Percentiles rank a stretch among this genome's conserved stretches.
Conservation (phyloP, 2,888 invertebrate genomes). For the Timema cristinae region DNA sequence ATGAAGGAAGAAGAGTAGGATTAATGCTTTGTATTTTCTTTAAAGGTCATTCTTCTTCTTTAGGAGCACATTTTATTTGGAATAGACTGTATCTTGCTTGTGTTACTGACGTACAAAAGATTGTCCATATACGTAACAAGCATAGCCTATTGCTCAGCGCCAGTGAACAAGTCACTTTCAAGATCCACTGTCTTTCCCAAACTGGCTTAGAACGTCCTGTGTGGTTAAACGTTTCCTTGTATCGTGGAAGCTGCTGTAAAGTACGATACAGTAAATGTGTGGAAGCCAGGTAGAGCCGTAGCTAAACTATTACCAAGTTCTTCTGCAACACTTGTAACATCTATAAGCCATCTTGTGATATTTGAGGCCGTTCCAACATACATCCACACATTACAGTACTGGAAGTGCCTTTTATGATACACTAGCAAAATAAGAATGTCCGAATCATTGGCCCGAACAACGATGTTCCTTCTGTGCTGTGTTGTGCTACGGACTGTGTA, state of each 20-base stretch:
- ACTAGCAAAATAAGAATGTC: slow-evolving; percentile 3
- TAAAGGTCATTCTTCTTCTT: not conserved
- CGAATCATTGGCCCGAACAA: not conserved
- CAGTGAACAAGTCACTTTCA: not conserved
- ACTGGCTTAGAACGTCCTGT: not conserved
- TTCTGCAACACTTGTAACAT: not conserved
- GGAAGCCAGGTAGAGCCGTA: slow-evolving; percentile 12
- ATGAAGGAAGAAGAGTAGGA: slow-evolving; percentile 5
- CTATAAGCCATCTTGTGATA: not conserved
- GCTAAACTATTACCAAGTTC: slow-evolving; percentile 3
- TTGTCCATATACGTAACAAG: not conserved
- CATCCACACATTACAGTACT: slow-evolving; percentile 6
- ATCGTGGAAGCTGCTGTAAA: not conserved
- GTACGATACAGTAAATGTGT: slow-evolving; percentile 7
- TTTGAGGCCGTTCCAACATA: not conserved
- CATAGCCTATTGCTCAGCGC: not conserved
- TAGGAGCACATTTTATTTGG: slow-evolving; percentile 7
- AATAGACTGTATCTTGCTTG: not conserved
- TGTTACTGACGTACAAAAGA: not conserved
- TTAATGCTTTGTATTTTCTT: not conserved
- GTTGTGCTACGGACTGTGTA: not conserved
- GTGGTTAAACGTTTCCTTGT: not conserved
- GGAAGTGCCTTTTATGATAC: not conserved
- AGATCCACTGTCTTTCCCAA: slow-evolving; percentile 5
- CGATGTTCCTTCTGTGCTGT: not conserved